Percentiles rank a stretch among this genome's conserved stretches.
These are phyloP conservation scores for Glossophaga mutica DNA, from an alignment of 2,797 vertebrate species.

Conservation along the genomic window DNA sequence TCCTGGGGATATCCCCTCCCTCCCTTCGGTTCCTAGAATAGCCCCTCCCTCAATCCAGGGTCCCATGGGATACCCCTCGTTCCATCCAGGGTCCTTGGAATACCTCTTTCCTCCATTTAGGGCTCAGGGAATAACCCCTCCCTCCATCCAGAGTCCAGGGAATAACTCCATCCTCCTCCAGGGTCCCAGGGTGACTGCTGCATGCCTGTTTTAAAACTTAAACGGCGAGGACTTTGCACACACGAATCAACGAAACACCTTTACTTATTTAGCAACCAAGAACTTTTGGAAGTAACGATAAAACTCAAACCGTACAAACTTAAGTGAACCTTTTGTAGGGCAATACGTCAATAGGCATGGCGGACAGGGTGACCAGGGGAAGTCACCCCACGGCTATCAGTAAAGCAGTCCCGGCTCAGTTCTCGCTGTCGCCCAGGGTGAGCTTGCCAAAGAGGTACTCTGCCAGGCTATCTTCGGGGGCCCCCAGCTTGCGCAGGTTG, in stretches of 20 bases:
- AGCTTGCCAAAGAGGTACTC: neutral
- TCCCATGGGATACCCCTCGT: neutral
- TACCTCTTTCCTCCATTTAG: too few relatives aligned
- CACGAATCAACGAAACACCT: neutral
- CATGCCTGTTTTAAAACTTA: neutral
- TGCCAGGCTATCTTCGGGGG: fast-evolving
- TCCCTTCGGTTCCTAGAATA: too few relatives aligned
- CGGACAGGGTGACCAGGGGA: neutral
- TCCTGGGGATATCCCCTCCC: neutral
- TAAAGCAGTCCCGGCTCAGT: neutral
- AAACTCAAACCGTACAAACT: neutral
- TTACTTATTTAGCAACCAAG: neutral
- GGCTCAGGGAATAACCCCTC: too few relatives aligned
- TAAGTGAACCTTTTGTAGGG: neutral
- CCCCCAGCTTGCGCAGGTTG: neutral
- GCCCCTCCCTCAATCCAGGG: too few relatives aligned
- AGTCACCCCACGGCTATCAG: too few relatives aligned
- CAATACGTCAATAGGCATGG: neutral
- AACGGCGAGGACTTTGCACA: neutral
- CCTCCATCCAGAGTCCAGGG: too few relatives aligned
- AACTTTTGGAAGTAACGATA: neutral
- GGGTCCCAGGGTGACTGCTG: neutral
- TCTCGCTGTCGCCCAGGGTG: neutral
- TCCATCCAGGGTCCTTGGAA: too few relatives aligned
- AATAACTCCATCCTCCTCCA: too few relatives aligned